A percentile compares a stretch with the other conserved stretches of the same genome.
Conservation (phyloP, 2,888 invertebrate genomes). For the Hartigia nigra region DNA sequence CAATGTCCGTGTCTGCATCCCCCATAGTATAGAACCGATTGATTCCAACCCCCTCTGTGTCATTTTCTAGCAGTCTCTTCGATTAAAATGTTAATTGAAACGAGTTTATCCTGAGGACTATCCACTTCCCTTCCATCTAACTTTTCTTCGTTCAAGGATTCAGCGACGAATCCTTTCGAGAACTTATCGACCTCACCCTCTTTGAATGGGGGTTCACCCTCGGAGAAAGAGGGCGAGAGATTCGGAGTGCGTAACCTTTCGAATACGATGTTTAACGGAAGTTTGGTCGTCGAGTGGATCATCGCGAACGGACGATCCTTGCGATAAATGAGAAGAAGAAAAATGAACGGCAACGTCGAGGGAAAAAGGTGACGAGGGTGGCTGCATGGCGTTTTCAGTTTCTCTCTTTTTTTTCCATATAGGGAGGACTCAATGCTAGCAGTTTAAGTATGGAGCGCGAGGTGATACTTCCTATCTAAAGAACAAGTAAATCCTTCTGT, state of each 20-base stretch:
- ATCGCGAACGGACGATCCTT: background rate
- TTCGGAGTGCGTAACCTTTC: background rate
- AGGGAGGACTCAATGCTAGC: background rate
- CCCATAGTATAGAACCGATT: background rate
- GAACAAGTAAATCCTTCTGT: conserved; percentile 40
- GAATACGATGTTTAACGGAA: background rate
- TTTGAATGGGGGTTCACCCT: background rate
- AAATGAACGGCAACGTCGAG: conserved; percentile 23
- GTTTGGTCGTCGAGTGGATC: background rate
- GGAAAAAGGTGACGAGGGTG: conserved; percentile 47
- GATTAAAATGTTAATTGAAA: background rate
- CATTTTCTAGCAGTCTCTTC: background rate
- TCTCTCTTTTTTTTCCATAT: background rate
- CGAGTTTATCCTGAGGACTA: background rate
- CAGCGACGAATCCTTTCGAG: background rate
- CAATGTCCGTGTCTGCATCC: background rate
- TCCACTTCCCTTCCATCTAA: background rate
- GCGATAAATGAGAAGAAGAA: background rate
- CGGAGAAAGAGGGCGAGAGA: background rate
- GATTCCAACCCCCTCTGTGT: background rate
- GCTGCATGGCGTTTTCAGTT: background rate
- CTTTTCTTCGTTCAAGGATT: background rate
- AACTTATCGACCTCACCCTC: background rate
- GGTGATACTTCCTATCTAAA: background rate
- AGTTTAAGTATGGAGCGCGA: background rate